A percentile compares a stretch with the other conserved stretches of the same genome.
These are phyloP conservation scores for Aethes cnicana DNA, from an alignment of 2,888 invertebrate species.

Conservation along the genomic window DNA sequence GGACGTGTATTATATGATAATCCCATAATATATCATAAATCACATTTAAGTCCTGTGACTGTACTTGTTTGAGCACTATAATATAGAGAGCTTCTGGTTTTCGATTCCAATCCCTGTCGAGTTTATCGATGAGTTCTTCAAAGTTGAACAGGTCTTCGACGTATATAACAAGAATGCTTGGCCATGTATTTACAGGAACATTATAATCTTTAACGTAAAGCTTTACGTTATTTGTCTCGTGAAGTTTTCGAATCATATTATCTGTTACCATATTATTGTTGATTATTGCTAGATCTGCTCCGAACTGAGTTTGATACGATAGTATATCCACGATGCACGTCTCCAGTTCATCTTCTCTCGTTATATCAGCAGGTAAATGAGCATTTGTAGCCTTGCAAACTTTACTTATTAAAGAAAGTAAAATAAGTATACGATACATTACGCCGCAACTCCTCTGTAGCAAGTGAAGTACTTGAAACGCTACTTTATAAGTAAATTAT, in stretches of 20 bases:
- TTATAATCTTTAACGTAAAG: slow-evolving; percentile 4
- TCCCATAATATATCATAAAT: slow-evolving; percentile 14
- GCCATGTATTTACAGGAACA: neutral
- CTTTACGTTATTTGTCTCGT: neutral
- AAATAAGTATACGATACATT: neutral
- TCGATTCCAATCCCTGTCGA: slow-evolving; percentile 15
- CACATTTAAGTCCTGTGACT: neutral
- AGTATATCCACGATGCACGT: slow-evolving; percentile 19
- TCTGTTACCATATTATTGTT: slow-evolving; percentile 5
- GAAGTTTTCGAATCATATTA: slow-evolving; percentile 3
- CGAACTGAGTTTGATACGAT: neutral
- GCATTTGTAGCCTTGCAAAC: too few species aligned
- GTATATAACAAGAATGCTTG: slow-evolving; percentile 6
- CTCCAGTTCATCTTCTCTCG: neutral
- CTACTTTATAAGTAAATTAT: too few species aligned
- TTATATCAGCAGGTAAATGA: too few species aligned
- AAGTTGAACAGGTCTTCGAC: slow-evolving; percentile 3
- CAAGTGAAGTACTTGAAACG: too few species aligned
- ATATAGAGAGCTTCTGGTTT: slow-evolving; percentile 17
- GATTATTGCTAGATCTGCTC: neutral
- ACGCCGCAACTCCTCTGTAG: too few species aligned
- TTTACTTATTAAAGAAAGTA: neutral
- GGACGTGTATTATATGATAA: slow-evolving; percentile 10
- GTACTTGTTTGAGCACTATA: neutral
- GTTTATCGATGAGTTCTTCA: slow-evolving; percentile 4